A percentile compares a stretch with the other conserved stretches of the same genome.
Conservation (phyloP, 2,888 invertebrate genomes). For the Rhagium mordax region DNA sequence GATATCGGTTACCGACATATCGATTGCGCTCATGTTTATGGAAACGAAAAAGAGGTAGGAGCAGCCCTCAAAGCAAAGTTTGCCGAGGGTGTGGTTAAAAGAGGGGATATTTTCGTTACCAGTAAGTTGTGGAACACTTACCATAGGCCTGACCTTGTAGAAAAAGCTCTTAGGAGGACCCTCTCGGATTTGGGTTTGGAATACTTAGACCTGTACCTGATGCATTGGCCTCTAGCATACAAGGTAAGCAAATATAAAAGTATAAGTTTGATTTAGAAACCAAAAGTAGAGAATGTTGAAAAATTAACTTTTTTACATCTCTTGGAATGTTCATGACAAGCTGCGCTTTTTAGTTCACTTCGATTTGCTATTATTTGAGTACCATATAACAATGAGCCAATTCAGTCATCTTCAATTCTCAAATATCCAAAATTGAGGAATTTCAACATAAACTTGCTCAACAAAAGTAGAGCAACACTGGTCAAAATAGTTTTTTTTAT, state of each 20-base stretch:
- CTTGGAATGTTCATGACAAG: too few species aligned
- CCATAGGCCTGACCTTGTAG: conserved; percentile 85
- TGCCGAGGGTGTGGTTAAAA: conserved; percentile 76
- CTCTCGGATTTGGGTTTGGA: conserved; percentile 81
- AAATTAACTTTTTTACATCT: too few species aligned
- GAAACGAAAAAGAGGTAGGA: conserved; percentile 82
- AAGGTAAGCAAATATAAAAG: conserved; percentile 73
- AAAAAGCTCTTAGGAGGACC: conserved; percentile 78
- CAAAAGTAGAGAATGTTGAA: too few species aligned
- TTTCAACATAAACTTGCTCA: too few species aligned
- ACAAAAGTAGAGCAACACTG: too few species aligned
- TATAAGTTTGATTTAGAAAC: too few species aligned
- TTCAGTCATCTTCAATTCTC: too few species aligned
- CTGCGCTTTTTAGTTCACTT: too few species aligned
- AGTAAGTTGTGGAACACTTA: conserved; percentile 86
- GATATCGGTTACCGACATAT: conserved; percentile 85
- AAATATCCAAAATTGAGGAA: too few species aligned
- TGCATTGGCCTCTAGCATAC: conserved; percentile 94
- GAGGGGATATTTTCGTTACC: conserved; percentile 81
- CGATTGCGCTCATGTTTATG: conserved; percentile 82
- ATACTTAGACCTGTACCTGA: conserved; percentile 90
- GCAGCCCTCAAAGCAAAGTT: conserved; percentile 77
- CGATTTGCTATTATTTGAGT: too few species aligned
- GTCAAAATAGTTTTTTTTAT: too few species aligned
- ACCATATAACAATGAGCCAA: too few species aligned